Evolutionary conservation across 2,113 vertebrate species (phyloP), one percentile per base, ranked within the genome.

Genomic region (Gambusia holbrooki): DNA sequence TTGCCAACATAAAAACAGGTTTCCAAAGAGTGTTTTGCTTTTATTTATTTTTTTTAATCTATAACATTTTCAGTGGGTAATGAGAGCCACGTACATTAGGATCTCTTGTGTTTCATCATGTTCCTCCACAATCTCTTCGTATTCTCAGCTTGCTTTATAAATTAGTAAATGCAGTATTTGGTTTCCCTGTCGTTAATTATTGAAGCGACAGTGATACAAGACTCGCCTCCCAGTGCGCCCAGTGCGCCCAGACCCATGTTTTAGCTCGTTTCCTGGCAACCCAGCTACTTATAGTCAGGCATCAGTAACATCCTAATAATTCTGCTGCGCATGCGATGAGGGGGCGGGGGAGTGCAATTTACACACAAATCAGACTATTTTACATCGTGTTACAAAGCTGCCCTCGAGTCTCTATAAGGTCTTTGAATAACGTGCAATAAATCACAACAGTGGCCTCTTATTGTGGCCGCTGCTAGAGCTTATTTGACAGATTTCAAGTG

Each of bases 241-340:
- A 87, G 87, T 89, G 10, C 87, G 83, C 86, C 90, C 88, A 93
- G 88, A 91, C 86, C 89, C 85, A 70, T 92, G 92, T 94, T 93
- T 93, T 90, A 92, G 90, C 91, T 88, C 87, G 94, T 95, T 93
- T 85, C 94, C 92, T 93, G 90, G 94, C 94, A 95, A 95, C 94
- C 89, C 51, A 89, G 68, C 90, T 88, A 92, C 92, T 90, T 93
- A 93, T 87, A 94, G 92, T 94, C 91, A 94, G 91, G 91, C 93
- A 94, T 95, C 93, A 93, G 93, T 94, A 92, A 94, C 91, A 88
- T 93, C 92, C 89, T 93, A 94, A 94, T 94, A 93, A 94, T 89
- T 89, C 88, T 91, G 92, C 88, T 77, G 87, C 79, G 81, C 88
- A 87, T 89, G 89, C 76, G 86, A 92, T 91, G 90, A 87, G 77